Percentiles rank a stretch among this genome's conserved stretches.
phyloP scores from a whole-genome alignment of 2,797 vertebrate species.

The Cyclura pinguis region DNA sequence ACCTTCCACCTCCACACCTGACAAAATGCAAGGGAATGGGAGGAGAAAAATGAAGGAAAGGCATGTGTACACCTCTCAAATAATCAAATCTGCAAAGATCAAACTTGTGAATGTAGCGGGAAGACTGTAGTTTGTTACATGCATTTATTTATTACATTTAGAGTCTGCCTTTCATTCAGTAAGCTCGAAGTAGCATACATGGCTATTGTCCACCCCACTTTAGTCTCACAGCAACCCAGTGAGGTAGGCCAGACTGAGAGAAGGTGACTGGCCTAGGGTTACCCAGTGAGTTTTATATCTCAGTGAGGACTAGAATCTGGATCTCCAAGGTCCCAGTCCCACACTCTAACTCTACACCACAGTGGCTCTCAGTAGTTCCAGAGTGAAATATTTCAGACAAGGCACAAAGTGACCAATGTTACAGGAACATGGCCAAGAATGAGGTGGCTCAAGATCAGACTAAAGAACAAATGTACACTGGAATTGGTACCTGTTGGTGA shows the following conservation, averaged over 20 bases:
- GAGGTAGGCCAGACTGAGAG: neutral
- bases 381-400: neutral
- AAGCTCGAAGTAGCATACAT: neutral
- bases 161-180: neutral
- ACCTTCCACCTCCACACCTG: no score
- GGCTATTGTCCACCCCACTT: neutral
- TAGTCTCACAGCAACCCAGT: neutral
- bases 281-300: neutral
- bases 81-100: no score
- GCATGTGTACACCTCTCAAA: no score
- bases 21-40: no score
- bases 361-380: neutral
- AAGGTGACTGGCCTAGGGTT: neutral
- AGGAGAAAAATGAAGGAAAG: no score
- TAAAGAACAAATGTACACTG: neutral
- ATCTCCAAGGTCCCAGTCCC: neutral
- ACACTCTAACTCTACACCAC: neutral
- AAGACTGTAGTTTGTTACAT: neutral
- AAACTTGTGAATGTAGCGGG: no score
- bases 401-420: neutral
- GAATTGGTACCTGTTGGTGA: neutral
- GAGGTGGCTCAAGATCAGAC: neutral
- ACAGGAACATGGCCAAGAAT: neutral
- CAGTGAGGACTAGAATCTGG: neutral
- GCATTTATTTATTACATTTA: neutral